Evolutionary conservation across 1,140 invertebrate species (phyloP), one percentile per base, ranked within the genome.

Genomic region (Lepidurus arcticus): DNA sequence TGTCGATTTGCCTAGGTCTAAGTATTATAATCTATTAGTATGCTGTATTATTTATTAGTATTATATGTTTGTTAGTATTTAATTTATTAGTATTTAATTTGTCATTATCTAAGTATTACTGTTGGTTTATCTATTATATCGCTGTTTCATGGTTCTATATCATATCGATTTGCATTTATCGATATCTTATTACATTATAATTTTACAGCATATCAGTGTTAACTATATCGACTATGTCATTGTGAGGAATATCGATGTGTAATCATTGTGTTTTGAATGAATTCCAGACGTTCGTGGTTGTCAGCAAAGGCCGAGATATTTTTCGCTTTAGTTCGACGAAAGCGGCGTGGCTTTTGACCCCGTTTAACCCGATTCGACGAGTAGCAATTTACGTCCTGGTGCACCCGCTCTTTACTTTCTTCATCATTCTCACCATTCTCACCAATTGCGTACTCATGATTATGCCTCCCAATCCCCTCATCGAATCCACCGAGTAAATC

Each of bases 381-480:
- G 93, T 95, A 85, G 95, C 96, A 84, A 96, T 99, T 88, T 97
- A 95, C 88, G 94, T 98, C 88, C 90, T 98, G 86, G 96, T 97
- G 84, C 96, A 99, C 91, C 95, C 94, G 86, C 88, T 97, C 83
- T 98, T 99, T 90, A 97, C 96, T 85, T 90, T 97, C 85, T 94
- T 97, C 89, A 97, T 99, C 87, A 98, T 98, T 86, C 92, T 94
- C 82, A 98, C 96, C 84, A 99, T 99, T 88, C 90, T 98, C 85
- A 90, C 92, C 86, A 99, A 98, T 89, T 98, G 96, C 89, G 92
- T 98, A 86, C 92, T 98, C 88, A 97, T 99, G 94, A 96, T 97
- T 88, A 94, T 98, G 92, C 93, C 93, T 86, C 91, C 92, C 81
- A 94, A 93, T 86, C 93, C 93, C 84, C 92, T 91, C 83, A 92